Base-by-base conservation (phyloP, 2,888 invertebrate genomes). In the Agrotis segetum region DNA sequence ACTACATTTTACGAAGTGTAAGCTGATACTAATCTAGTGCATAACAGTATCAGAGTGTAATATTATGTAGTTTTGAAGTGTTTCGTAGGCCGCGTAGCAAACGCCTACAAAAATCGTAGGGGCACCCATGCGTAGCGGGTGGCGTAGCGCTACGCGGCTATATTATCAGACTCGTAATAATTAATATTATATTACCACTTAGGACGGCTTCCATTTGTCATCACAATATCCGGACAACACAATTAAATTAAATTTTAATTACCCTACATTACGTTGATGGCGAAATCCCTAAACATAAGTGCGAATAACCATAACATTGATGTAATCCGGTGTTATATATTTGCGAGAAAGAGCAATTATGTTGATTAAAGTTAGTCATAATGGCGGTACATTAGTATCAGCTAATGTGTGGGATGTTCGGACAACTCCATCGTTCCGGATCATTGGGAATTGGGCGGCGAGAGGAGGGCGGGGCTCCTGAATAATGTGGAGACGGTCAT, bases 311-410 rank as follows among this genome's bases (percentile, higher is more conserved):
- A 68, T 66, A 71, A 19, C 52, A 71, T 80, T 59, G 67, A 29
- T 66, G 63, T 63, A 74, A 74, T 70, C 60, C 34, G n/a, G 55
- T 24, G 71, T 44, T 19, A 63, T 53, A 56, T 56, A 61, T 75
- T 82, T 73, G 68, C 53, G 40, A 55, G 24, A 77, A 77, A 46
- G 65, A 66, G 34, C 73, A 21, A 73, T 83, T 79, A 72, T 56
- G 62, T 72, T 72, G 65, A 81, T 81, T 60, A 60, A 72, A 76
- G 53, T 72, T 66, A 49, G 56, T 74, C 56, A 46, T 65, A 61
- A 65, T 52, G 29, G 69, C 29, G 7, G 19, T 6, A 71, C 67
- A 56, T 74, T 66, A 67, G 67, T 56, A 52, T 21, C 40, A 14
- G 60, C 53, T 61, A 67, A 64, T 61, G 72, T 59, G 69, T n/a